Percentiles rank a stretch among this genome's conserved stretches.
These are phyloP conservation scores for Tipula helvola DNA, from an alignment of 2,888 invertebrate genomes.

Conservation along the genomic window DNA sequence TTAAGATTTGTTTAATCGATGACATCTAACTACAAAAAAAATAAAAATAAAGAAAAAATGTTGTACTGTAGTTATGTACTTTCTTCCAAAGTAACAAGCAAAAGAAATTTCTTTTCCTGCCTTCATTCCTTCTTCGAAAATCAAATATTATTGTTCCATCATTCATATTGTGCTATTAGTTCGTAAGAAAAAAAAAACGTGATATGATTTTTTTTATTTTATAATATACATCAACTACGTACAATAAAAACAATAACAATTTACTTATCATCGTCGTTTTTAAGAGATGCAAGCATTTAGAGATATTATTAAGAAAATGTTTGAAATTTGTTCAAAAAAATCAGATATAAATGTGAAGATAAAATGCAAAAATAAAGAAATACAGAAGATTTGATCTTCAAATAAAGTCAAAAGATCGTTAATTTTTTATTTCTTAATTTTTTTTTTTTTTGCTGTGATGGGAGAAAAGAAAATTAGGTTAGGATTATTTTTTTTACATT, in stretches of 20 bases:
- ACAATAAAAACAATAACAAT: neutral
- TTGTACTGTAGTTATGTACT: neutral
- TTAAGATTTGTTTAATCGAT: neutral
- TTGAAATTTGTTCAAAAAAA: neutral
- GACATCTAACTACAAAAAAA: neutral
- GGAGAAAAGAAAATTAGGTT: neutral
- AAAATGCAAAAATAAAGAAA: neutral
- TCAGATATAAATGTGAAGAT: neutral
- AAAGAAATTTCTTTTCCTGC: neutral
- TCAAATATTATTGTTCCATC: slow-evolving; percentile 4
- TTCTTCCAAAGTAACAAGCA: neutral
- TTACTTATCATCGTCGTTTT: neutral
- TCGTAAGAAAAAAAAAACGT: neutral
- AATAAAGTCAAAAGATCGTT: slow-evolving; percentile 4
- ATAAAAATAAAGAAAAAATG: neutral
- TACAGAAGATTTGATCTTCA: neutral
- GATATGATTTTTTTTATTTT: neutral
- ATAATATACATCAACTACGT: neutral
- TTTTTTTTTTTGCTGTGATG: neutral
- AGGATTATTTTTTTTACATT: neutral
- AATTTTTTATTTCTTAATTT: neutral
- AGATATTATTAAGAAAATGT: neutral
- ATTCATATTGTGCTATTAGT: neutral
- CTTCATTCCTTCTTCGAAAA: neutral
- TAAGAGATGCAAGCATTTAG: neutral